Evolutionary conservation across 2,888 invertebrate genomes (phyloP).

Genomic region (Stenichneumon culpator): DNA sequence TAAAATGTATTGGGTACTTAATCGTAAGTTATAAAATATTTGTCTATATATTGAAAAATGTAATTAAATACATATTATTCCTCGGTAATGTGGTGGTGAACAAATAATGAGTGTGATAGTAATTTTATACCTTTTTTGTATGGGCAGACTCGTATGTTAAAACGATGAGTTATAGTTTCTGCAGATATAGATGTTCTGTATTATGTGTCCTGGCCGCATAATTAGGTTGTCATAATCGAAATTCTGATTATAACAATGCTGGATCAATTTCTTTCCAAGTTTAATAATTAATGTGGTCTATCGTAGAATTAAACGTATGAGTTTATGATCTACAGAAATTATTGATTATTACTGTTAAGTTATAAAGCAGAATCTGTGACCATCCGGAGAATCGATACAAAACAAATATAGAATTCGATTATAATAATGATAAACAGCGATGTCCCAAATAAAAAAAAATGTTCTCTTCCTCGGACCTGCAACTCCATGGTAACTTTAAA

Average conservation of each 20-base stretch:
- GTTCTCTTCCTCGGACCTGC: background rate
- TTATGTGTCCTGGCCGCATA: background rate
- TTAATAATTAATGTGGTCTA: conserved; percentile 22
- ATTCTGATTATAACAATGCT: background rate
- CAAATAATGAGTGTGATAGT: background rate
- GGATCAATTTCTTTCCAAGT: conserved; percentile 25
- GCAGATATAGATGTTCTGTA: background rate
- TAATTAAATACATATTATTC: background rate
- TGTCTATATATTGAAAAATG: background rate
- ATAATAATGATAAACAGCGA: conserved; percentile 4
- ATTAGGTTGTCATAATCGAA: background rate
- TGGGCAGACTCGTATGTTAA: background rate
- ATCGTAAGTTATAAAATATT: background rate
- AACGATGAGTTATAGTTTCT: background rate
- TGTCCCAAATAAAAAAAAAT: background rate
- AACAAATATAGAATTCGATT: conserved; percentile 1
- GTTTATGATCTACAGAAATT: conserved; percentile 23
- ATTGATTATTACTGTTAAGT: conserved; percentile 1
- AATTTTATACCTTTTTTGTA: background rate
- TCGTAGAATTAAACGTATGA: background rate
- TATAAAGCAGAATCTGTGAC: conserved; percentile 22
- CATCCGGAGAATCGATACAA: background rate
- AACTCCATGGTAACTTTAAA: background rate
- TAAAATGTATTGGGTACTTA: too few relatives aligned
- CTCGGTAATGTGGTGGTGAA: background rate